phyloP scores from a whole-genome alignment of 2,113 vertebrate species.

The Crypturellus undulatus region DNA sequence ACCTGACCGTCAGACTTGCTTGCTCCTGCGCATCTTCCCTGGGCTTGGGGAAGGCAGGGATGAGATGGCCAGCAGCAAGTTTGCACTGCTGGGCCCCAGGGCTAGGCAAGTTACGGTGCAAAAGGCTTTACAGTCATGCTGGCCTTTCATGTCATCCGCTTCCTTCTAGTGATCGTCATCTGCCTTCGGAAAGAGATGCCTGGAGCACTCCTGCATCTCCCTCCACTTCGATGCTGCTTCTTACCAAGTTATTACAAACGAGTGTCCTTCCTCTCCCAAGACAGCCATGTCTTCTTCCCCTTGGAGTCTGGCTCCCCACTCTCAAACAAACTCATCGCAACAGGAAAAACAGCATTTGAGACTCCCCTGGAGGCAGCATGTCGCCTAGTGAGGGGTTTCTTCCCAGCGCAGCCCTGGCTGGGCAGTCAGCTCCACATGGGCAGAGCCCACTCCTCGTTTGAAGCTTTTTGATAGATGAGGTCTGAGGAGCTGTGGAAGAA shows the following conservation, averaged over 20 bases:
- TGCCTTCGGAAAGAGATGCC: background rate
- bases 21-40: background rate
- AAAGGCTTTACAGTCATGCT: constrained; percentile 3
- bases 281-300: background rate
- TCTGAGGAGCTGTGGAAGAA: background rate
- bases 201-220: background rate
- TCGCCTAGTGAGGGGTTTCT: constrained; percentile 6
- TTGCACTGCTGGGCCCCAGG: background rate
- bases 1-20: background rate
- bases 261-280: background rate
- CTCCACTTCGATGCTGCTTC: background rate
- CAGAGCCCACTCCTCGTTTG: background rate
- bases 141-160: background rate
- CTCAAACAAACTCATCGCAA: background rate
- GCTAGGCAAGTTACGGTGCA: background rate
- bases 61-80: background rate
- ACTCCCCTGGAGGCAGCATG: background rate
- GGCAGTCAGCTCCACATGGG: background rate
- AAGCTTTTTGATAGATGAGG: background rate
- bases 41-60: background rate
- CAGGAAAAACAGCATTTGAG: background rate
- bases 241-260: background rate
- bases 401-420: background rate
- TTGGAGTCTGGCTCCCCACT: background rate
- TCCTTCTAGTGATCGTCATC: constrained; percentile 6